phyloP scores from a whole-genome alignment of 2,113 vertebrate genomes.

The Jacana jacana region DNA sequence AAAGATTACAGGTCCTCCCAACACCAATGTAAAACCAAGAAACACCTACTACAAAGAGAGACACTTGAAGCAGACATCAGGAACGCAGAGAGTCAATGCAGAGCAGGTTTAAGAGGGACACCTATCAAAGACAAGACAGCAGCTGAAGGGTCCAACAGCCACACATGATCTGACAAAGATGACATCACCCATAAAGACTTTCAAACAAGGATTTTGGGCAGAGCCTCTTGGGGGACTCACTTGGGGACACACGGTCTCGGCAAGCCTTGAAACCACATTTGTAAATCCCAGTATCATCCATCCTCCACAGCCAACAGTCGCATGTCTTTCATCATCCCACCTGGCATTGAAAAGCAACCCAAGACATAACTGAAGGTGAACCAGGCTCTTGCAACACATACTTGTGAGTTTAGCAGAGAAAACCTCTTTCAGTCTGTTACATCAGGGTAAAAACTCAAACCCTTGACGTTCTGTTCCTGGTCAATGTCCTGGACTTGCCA shows the following conservation, averaged over 20 bases:
- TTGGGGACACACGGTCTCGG: neutral
- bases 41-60: neutral
- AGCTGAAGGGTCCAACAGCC: neutral
- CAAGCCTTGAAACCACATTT: neutral
- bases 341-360: neutral
- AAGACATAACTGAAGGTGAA: neutral
- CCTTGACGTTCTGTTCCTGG: neutral
- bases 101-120: neutral
- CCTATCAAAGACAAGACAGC: neutral
- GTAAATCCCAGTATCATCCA: neutral
- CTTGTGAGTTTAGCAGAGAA: neutral
- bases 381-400: neutral
- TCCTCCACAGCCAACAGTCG: neutral
- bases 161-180: neutral
- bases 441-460: neutral
- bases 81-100: neutral
- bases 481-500: neutral
- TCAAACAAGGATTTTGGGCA: neutral
- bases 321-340: neutral
- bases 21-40: neutral
- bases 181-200: neutral
- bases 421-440: neutral
- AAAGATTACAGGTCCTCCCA: neutral
- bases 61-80: neutral
- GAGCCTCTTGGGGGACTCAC: neutral